Evolutionary conservation across 1,140 invertebrate genomes (phyloP).

Genomic region (Charaxes varanes): DNA sequence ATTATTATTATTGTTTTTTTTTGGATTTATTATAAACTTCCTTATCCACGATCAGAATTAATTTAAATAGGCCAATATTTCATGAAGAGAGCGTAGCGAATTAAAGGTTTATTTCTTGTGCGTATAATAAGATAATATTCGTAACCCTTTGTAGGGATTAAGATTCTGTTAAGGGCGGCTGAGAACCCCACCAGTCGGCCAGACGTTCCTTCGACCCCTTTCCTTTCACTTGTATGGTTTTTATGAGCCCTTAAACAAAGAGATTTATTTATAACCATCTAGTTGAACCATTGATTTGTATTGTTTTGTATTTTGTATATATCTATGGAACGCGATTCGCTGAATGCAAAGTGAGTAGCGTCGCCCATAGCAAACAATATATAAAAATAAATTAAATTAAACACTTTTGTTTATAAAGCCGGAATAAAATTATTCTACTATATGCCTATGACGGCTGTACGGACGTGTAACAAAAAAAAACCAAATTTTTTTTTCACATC

Average conservation of each 20-base stretch:
- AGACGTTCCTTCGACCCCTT: conserved; percentile 41
- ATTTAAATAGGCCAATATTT: conserved; percentile 16
- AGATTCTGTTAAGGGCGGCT: conserved; percentile 69
- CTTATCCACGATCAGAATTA: background rate
- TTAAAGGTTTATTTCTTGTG: conserved; percentile 66
- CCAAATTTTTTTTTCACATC: too few species aligned
- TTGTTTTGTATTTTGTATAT: too few species aligned
- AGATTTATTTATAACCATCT: conserved; percentile 9
- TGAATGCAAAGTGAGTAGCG: too few species aligned
- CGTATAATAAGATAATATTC: conserved; percentile 70
- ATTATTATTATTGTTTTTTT: too few species aligned
- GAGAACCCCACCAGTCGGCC: conserved; percentile 35
- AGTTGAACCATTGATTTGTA: too few species aligned
- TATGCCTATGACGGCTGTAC: too few species aligned
- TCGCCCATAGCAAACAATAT: too few species aligned
- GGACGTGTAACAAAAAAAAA: too few species aligned
- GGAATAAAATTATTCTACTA: too few species aligned
- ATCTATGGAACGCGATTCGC: too few species aligned
- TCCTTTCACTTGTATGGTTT: conserved; percentile 58
- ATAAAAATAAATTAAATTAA: too few species aligned
- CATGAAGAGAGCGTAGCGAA: conserved; percentile 39
- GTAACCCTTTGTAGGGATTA: conserved; percentile 72
- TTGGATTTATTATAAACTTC: background rate
- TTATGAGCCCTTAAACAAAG: conserved; percentile 31
- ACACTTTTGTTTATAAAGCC: too few species aligned